Evolutionary conservation across 1,140 invertebrate genomes (phyloP).

Genomic region (Monomorium pharaonis): DNA sequence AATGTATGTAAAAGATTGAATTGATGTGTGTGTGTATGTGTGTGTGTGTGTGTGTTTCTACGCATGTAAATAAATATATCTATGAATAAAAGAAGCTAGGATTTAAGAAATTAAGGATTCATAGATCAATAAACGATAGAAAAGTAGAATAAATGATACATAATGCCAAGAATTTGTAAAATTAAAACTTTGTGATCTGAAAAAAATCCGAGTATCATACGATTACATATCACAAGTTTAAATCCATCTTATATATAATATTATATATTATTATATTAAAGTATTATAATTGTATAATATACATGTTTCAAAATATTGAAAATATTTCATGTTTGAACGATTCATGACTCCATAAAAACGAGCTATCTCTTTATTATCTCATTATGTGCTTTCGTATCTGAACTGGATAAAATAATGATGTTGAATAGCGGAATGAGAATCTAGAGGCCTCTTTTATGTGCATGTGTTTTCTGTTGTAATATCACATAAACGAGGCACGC

Average conservation of each 20-base stretch:
- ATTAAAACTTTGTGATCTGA: not conserved
- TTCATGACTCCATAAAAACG: not conserved
- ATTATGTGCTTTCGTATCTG: not conserved
- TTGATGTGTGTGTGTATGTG: not conserved
- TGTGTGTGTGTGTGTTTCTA: too few relatives aligned
- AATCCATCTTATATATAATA: not conserved
- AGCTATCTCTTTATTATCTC: not conserved
- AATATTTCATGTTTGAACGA: not conserved
- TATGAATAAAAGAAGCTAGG: not conserved
- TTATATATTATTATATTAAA: not conserved
- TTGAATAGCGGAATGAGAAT: not conserved
- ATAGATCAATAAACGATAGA: not conserved
- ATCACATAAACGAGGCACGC: conserved; percentile 20
- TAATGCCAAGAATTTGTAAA: not conserved
- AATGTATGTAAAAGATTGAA: not conserved
- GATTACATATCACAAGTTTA: conserved; percentile 7
- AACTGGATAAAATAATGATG: conserved; percentile 15
- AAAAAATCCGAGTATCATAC: not conserved
- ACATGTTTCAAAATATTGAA: too few relatives aligned
- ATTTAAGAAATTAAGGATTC: not conserved
- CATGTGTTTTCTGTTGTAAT: conserved; percentile 16
- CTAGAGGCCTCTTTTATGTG: conserved; percentile 32
- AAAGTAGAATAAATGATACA: not conserved
- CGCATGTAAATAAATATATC: too few relatives aligned
- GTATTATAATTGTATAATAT: not conserved